Evolutionary conservation across 2,113 vertebrate species (phyloP).

Genomic region (Ovibos moschatus): DNA sequence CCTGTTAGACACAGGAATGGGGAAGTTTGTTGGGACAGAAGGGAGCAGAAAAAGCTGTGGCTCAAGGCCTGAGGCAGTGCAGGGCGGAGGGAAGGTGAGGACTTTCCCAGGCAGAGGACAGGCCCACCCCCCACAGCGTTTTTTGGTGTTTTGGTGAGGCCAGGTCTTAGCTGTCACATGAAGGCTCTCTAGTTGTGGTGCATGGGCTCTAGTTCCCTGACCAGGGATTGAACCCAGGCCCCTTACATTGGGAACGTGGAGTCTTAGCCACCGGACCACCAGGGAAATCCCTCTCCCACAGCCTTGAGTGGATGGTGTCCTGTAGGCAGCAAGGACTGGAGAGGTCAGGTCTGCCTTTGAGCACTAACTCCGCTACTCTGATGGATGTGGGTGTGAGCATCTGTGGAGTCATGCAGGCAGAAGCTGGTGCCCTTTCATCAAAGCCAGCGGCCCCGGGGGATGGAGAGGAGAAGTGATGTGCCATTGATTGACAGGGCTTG

Average conservation of each 20-base stretch:
- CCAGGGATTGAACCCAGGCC: background rate
- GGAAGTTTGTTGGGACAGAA: background rate
- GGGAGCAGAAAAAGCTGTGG: background rate
- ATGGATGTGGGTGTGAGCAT: too few relatives aligned
- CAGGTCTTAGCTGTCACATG: background rate
- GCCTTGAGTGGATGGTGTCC: background rate
- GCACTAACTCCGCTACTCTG: background rate
- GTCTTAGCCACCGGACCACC: background rate
- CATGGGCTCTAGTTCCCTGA: background rate
- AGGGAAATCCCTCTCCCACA: background rate
- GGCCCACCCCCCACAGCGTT: background rate
- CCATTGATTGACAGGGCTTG: background rate
- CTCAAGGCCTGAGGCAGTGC: background rate
- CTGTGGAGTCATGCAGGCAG: background rate
- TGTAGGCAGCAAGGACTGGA: background rate
- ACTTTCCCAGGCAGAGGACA: background rate
- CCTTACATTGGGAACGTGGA: background rate
- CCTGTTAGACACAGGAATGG: background rate
- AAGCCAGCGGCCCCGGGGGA: background rate
- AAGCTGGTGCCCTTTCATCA: background rate
- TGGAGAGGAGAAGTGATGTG: background rate
- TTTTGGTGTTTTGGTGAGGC: background rate
- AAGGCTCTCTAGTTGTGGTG: background rate
- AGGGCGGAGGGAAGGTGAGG: background rate
- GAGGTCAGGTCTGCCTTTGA: background rate